phyloP scores from a whole-genome alignment of 1,140 invertebrate species.

The Apis cerana region DNA sequence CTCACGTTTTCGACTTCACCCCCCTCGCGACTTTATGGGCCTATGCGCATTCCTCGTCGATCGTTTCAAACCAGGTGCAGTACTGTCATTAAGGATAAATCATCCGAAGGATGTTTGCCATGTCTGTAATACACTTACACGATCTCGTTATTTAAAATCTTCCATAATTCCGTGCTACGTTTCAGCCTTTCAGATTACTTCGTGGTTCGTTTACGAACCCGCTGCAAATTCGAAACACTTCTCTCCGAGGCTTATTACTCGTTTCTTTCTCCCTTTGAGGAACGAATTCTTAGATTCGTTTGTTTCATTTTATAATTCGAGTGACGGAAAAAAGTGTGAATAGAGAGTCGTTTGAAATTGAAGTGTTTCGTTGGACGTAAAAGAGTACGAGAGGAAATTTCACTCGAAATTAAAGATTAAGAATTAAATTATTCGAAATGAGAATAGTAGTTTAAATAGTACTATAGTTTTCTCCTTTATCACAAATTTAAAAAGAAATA shows the following conservation, averaged over 20 bases:
- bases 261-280: not conserved
- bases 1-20: conserved; percentile 60
- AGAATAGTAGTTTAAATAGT: too few species aligned
- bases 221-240: conserved; percentile 9
- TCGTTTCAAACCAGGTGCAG: conserved; percentile 64
- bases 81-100: conserved; percentile 67
- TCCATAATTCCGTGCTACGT: not conserved
- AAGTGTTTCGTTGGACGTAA: too few species aligned
- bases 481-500: too few species aligned
- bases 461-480: too few species aligned
- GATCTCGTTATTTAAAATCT: conserved; percentile 35
- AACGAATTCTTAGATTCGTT: not conserved
- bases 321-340: too few species aligned
- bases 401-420: too few species aligned
- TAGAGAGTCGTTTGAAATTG: too few species aligned
- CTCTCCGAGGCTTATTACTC: not conserved
- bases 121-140: conserved; percentile 44
- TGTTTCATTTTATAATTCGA: too few species aligned
- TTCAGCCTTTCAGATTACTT: not conserved
- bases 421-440: too few species aligned
- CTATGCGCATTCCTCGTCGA: conserved; percentile 65
- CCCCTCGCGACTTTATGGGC: conserved; percentile 63
- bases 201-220: conserved; percentile 13
- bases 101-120: conserved; percentile 50
- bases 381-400: too few species aligned